Evolutionary conservation across 2,113 vertebrate genomes (phyloP), one percentile per base, ranked within the genome.

Genomic region (Zeus faber): DNA sequence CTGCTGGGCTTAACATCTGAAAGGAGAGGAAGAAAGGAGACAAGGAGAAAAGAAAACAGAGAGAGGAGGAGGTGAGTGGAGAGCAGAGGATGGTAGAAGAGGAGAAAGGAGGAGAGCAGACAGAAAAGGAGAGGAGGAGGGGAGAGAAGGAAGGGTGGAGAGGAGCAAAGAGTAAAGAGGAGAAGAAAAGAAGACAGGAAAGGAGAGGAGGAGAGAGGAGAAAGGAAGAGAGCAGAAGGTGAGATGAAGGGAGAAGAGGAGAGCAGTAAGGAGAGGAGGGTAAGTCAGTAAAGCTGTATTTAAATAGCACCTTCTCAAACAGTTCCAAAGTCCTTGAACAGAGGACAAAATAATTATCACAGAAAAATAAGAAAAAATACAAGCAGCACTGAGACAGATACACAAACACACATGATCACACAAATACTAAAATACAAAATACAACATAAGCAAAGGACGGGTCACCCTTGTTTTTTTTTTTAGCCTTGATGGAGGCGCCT

Each of bases 1-100:
- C 67, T 70, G 78, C 70, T 59, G 67, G 5, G 58, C 2, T 31
- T 1, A 48, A 6, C 22, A 3, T 16, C 23, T 16, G 23, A 4
- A 18, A 18, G 24, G 3, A 24, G 22, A 16, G 22, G 22, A 25
- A 37, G 45, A 17, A 46, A 6, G 11, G 3, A n/a, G 37, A 4
- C n/a, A 11, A 40, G 44, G 41, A 44, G 41, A 21, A 7, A 9
- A 26, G 18, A 10, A 9, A 3, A 2, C 4, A 22, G 16, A 2
- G 20, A 47, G 43, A 22, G 20, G 20, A 22, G 4, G 18, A 22
- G 20, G 2, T 16, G 2, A 14, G 6, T 5, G 29, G 17, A 6
- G 17, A 5, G 24, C 8, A 17, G 17, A 29, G 4, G 5, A 29
- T 29, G 4, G 9, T 29, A 29, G 4, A 37, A 3, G 14, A 40